These are phyloP conservation scores for Aphidius colemani DNA, from an alignment of 2,888 invertebrate genomes.

Conservation along the genomic window DNA sequence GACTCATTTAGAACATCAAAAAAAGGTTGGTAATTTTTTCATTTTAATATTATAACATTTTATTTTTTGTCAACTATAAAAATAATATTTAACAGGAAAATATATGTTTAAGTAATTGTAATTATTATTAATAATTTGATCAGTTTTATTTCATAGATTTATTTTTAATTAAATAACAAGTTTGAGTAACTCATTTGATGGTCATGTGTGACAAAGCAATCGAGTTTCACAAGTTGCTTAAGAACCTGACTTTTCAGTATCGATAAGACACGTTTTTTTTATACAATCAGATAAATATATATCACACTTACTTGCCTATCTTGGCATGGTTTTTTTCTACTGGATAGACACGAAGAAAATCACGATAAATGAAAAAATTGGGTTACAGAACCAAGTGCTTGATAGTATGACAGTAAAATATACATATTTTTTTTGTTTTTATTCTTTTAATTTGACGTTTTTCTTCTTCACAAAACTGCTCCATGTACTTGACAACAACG, in stretches of 20 bases:
- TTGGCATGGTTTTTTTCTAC: not conserved
- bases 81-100: too few species aligned
- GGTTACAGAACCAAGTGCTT: conserved; percentile 25
- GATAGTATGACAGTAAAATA: not conserved
- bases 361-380: conserved; percentile 26
- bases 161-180: conserved; percentile 37
- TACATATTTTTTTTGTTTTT: conserved; percentile 24
- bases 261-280: conserved; percentile 39
- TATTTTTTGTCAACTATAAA: too few species aligned
- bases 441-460: conserved; percentile 6
- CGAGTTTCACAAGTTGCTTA: conserved; percentile 40
- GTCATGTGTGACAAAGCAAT: too few species aligned
- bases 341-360: not conserved
- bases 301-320: conserved; percentile 8
- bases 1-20: conserved; percentile 92
- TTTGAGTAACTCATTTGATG: too few species aligned
- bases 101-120: too few species aligned
- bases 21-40: conserved; percentile 69
- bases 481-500: too few species aligned
- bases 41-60: too few species aligned
- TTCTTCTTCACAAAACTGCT: not conserved
- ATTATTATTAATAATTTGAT: too few species aligned
- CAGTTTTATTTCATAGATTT: too few species aligned
- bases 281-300: conserved; percentile 32
- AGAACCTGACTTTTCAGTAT: conserved; percentile 40